Percentiles rank a stretch among this genome's conserved stretches.
Evolutionary conservation across 2,888 invertebrate species (phyloP).

Genomic region (Andricus curvator): DNA sequence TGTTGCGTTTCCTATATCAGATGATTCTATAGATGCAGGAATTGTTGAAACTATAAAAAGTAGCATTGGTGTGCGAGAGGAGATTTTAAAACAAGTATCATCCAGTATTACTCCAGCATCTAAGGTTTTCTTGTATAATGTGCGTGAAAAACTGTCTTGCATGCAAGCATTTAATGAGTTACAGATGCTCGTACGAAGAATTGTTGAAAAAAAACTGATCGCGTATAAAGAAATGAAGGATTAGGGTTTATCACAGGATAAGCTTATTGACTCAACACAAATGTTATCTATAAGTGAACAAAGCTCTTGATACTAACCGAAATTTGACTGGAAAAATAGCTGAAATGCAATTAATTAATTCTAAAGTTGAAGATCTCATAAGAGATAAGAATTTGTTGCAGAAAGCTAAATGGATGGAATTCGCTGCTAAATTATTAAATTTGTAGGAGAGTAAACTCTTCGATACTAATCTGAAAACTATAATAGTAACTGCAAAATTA

Average conservation of each 20-base stretch:
- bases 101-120: slow-evolving; percentile 32
- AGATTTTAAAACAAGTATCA: not conserved
- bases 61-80: not conserved
- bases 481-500: not conserved
- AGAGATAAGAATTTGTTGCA: not conserved
- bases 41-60: not conserved
- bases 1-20: not conserved
- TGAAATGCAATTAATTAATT: not conserved
- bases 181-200: not conserved
- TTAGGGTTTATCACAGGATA: no score
- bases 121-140: slow-evolving; percentile 14
- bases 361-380: not conserved
- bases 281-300: not conserved
- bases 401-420: slow-evolving; percentile 4
- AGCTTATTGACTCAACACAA: not conserved
- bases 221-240: not conserved
- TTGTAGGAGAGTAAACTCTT: not conserved
- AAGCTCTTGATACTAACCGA: not conserved
- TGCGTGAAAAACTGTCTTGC: slow-evolving; percentile 1
- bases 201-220: not conserved
- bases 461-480: not conserved
- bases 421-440: not conserved
- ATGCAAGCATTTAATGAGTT: not conserved
- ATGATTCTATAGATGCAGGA: not conserved
- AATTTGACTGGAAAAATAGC: not conserved